These are phyloP conservation scores for Heliothis subflexa DNA, from an alignment of 1,140 invertebrate genomes.

Conservation along the genomic window DNA sequence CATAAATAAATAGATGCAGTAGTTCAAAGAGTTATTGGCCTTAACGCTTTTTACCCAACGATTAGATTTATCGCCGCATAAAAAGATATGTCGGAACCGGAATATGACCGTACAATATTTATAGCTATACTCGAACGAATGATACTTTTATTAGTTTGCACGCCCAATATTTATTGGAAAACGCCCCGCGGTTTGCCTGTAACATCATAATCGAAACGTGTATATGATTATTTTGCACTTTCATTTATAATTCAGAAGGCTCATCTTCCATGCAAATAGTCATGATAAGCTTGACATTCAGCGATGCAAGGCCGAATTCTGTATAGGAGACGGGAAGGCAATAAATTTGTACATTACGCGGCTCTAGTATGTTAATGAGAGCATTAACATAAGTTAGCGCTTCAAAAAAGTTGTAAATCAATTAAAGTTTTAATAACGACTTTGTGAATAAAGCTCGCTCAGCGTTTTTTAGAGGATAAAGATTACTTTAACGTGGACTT, in stretches of 20 bases:
- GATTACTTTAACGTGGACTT: neutral
- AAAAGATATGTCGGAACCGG: slow-evolving; percentile 23
- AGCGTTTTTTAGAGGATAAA: slow-evolving; percentile 1
- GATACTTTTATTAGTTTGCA: slow-evolving; percentile 33
- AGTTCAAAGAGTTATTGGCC: slow-evolving; percentile 13
- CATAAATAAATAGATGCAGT: slow-evolving; percentile 12
- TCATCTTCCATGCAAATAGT: slow-evolving; percentile 58
- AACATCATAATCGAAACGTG: slow-evolving; percentile 11
- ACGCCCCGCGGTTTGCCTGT: slow-evolving; percentile 25
- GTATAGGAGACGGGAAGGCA: slow-evolving; percentile 61
- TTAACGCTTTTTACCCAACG: slow-evolving; percentile 9
- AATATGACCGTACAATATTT: slow-evolving; percentile 31
- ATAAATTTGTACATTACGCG: slow-evolving; percentile 62
- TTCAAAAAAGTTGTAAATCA: slow-evolving; percentile 45
- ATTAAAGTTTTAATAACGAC: slow-evolving; percentile 3
- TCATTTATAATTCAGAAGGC: slow-evolving; percentile 29
- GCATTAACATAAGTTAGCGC: slow-evolving; percentile 31
- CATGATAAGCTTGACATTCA: slow-evolving; percentile 64
- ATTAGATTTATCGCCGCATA: slow-evolving; percentile 18
- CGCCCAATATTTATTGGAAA: slow-evolving; percentile 3
- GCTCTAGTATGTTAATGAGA: slow-evolving; percentile 42
- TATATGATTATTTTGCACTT: slow-evolving; percentile 21
- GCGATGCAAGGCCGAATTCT: slow-evolving; percentile 64
- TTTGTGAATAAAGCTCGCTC: slow-evolving; percentile 26
- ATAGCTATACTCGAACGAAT: neutral